Evolutionary conservation across 2,113 vertebrate genomes (phyloP).

Genomic region (Microcebus tavaratra): DNA sequence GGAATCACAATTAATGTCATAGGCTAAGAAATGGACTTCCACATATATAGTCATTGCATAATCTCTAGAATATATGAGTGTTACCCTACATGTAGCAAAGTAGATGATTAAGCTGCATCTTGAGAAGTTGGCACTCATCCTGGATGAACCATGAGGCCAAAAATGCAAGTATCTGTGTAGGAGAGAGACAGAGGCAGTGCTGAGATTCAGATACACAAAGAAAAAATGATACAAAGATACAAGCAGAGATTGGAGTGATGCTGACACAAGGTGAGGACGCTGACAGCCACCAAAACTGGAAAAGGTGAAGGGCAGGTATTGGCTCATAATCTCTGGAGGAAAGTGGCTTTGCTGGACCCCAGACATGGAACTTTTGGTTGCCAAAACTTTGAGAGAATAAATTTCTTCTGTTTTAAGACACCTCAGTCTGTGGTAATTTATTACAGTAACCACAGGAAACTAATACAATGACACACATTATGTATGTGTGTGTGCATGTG

Average conservation of each 20-base stretch:
- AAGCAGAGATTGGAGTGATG: fast-evolving
- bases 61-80: neutral
- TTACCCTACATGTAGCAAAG: neutral
- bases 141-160: fast-evolving
- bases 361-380: neutral
- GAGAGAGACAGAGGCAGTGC: neutral
- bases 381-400: neutral
- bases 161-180: too few relatives aligned
- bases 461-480: fast-evolving
- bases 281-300: neutral
- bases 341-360: fast-evolving
- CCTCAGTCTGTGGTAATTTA: neutral
- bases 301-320: neutral
- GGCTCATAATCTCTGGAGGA: neutral
- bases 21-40: neutral
- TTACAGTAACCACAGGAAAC: neutral
- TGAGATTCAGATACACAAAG: neutral
- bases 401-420: neutral
- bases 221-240: neutral
- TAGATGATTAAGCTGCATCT: too few relatives aligned
- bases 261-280: neutral
- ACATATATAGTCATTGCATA: neutral
- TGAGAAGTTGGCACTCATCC: fast-evolving
- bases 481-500: neutral
- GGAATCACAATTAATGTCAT: neutral